Percentiles rank a stretch among this genome's conserved stretches.
Conservation (phyloP, 1,140 invertebrate genomes). For the Lysiphlebus fabarum region DNA sequence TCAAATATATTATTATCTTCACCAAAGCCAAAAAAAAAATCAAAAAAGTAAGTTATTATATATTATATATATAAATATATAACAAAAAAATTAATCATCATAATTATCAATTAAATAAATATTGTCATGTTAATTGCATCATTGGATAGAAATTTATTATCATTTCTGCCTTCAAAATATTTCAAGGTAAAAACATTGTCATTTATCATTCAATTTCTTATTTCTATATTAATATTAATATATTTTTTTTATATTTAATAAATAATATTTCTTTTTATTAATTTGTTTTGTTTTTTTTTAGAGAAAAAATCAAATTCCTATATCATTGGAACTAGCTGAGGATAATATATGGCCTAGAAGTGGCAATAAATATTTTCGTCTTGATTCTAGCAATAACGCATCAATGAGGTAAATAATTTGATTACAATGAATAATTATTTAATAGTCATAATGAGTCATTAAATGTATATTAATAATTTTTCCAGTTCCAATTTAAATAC, state of each 20-base stretch:
- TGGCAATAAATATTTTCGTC: slow-evolving; percentile 49
- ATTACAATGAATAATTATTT: no score
- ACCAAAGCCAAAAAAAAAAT: slow-evolving; percentile 39
- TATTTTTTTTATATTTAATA: background rate
- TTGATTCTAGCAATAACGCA: slow-evolving; percentile 40
- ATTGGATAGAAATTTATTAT: slow-evolving; percentile 41
- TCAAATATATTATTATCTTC: slow-evolving; percentile 28
- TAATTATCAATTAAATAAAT: slow-evolving; percentile 8
- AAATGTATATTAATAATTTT: no score
- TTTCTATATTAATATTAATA: background rate
- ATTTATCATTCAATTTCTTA: background rate
- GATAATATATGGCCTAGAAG: slow-evolving; percentile 48
- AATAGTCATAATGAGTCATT: no score
- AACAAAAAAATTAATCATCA: slow-evolving; percentile 6
- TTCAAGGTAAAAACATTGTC: slow-evolving; percentile 42
- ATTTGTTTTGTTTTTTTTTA: slow-evolving; percentile 13
- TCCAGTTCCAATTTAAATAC: slow-evolving; percentile 51
- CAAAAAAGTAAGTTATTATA: background rate
- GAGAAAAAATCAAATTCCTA: slow-evolving; percentile 40
- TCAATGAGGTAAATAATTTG: slow-evolving; percentile 36
- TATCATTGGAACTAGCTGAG: slow-evolving; percentile 52
- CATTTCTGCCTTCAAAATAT: slow-evolving; percentile 43
- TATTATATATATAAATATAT: slow-evolving; percentile 8
- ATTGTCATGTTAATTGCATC: slow-evolving; percentile 32
- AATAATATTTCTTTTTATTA: background rate